Base-by-base conservation (phyloP, 1,140 invertebrate genomes). In the Apis mellifera region DNA sequence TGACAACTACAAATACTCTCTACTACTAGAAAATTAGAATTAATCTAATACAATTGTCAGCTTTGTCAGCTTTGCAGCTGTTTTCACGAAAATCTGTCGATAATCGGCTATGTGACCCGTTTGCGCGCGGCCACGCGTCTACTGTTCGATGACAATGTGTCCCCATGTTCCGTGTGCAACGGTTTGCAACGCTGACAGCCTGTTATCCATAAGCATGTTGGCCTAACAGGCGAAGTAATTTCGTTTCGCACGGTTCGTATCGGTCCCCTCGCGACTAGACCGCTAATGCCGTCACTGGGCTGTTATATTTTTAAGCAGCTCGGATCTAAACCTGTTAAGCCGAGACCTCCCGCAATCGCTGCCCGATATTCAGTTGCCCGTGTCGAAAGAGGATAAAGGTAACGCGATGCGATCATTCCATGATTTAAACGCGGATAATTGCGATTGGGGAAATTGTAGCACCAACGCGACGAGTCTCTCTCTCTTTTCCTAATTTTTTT, bases 251-350 rank as follows among this genome's bases (percentile, higher is more conserved):
- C 57, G 76, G 68, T 72, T 59, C 72, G 84, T 80, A 87, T 84
- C 68, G 52, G 42, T 70, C 75, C n/a, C n/a, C n/a, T n/a, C 74
- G 60, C 59, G 60, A 77, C 57, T 52, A 65, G 68, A 86, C 81
- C 80, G 65, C 82, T 83, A 86, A 83, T 83, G 78, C 26, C 60
- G 57, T 83, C 75, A 81, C 76, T 78, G 50, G 55, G 48, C 48
- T 83, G 57, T 66, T 65, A 86, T 72, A 86, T 86, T 87, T 87
- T 87, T 87, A 86, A 86, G 65, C 65, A 83, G 60, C 72, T 64
- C 70, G 75, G 79, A 86, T 78, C 71, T 86, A 65, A 83, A 65
- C 57, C 65, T 55, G 75, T 83, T 86, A 86, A 64, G 32, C 57
- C 62, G 79, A 52, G 42, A 64, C 54, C 62, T 26, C 54, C 26